phyloP scores from a whole-genome alignment of 1,140 invertebrate species.

The Semibalanus balanoides region DNA sequence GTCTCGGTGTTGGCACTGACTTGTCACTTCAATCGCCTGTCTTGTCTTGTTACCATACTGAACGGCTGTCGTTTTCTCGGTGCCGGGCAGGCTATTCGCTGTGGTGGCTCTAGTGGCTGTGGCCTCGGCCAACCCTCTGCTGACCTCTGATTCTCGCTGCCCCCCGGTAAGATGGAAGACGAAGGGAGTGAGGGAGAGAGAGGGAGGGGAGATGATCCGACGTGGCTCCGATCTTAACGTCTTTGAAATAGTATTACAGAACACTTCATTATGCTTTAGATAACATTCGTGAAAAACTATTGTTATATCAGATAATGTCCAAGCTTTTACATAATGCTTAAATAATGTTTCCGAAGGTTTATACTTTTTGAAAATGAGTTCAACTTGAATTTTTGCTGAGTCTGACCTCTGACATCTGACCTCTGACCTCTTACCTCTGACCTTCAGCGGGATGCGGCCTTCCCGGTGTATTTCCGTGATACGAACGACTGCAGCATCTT shows the following conservation, averaged over 20 bases:
- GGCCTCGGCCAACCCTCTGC: not conserved
- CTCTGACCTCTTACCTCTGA: not conserved
- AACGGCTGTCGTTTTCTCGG: too few species aligned
- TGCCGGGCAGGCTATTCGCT: not conserved
- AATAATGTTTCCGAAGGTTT: too few species aligned
- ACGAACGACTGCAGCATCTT: not conserved
- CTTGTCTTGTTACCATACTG: too few species aligned
- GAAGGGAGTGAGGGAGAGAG: too few species aligned
- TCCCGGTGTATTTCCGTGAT: not conserved
- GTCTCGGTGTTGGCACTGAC: too few species aligned
- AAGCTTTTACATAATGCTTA: too few species aligned
- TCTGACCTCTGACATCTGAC: not conserved
- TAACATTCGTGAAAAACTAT: not conserved
- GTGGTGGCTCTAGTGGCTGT: not conserved
- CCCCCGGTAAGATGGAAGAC: not conserved
- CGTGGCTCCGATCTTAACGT: not conserved
- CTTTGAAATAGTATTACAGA: not conserved
- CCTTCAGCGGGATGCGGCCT: not conserved
- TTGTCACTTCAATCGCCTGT: too few species aligned
- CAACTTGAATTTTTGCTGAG: too few species aligned
- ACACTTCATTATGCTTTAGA: too few species aligned
- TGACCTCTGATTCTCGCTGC: not conserved
- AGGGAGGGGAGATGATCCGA: not conserved
- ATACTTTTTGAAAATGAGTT: too few species aligned
- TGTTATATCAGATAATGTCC: not conserved